A percentile compares a stretch with the other conserved stretches of the same genome.
phyloP scores from a whole-genome alignment of 2,888 invertebrate genomes.

The Agrochola litura region DNA sequence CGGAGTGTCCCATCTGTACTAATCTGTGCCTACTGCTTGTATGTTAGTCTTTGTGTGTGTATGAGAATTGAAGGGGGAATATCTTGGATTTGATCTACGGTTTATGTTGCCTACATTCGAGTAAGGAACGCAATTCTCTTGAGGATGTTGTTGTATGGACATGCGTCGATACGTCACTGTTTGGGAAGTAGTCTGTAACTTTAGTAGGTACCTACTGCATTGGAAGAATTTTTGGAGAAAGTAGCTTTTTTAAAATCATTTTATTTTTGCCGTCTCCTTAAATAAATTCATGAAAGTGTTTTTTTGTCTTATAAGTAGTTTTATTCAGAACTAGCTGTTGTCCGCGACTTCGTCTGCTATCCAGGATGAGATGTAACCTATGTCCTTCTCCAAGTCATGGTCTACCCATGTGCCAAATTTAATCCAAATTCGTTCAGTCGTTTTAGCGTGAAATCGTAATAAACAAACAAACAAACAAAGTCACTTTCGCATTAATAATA shows the following conservation, averaged over 20 bases:
- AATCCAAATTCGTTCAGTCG: too few species aligned
- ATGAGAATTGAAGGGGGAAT: slow-evolving; percentile 35
- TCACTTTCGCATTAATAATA: too few species aligned
- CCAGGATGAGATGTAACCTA: too few species aligned
- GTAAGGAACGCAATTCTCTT: slow-evolving; percentile 1
- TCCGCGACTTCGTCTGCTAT: too few species aligned
- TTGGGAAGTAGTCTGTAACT: background rate
- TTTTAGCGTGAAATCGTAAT: too few species aligned
- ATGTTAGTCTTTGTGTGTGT: slow-evolving; percentile 2
- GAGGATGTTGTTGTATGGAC: slow-evolving; percentile 20
- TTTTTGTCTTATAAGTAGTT: background rate
- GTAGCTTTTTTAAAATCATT: too few species aligned
- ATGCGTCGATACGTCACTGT: background rate
- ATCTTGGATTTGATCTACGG: slow-evolving; percentile 51
- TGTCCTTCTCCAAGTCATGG: too few species aligned
- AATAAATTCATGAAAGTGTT: background rate
- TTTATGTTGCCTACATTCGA: slow-evolving; percentile 10
- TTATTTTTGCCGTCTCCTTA: background rate
- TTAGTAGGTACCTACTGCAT: background rate
- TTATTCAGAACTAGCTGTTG: background rate
- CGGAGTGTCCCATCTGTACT: too few species aligned
- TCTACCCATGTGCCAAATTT: too few species aligned
- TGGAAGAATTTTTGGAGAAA: background rate
- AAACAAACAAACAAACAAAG: too few species aligned
- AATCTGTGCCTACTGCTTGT: slow-evolving; percentile 6